Evolutionary conservation across 2,113 vertebrate genomes (phyloP), one percentile per base, ranked within the genome.

Genomic region (Forbesichthys papilliferus): DNA sequence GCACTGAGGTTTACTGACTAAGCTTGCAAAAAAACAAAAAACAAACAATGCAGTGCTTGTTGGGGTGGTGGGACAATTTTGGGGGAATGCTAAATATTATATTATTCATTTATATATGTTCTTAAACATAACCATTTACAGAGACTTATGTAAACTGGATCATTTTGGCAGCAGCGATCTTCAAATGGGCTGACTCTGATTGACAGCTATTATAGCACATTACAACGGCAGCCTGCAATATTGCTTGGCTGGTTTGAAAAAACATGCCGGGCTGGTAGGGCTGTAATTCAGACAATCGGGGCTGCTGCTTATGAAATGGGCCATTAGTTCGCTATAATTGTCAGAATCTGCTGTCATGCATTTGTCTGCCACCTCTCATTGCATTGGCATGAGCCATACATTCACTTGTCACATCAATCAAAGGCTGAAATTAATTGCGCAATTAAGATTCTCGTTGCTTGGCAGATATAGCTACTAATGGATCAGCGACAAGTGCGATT

Each of bases 381-480:
- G 78, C 80, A 49, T 83, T 74, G 65, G 14, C 72, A 73, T 42
- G 34, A 73, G 77, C 78, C 81, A 87, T 90, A 88, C 88, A 92
- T 93, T 87, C 46, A 55, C 76, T 84, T 83, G 92, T 91, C 90
- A 91, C 86, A 91, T 89, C 83, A 87, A 88, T 89, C 88, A 85
- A 77, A 84, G 67, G 67, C 84, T 61, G 12, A 78, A 92, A 92
- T 92, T 91, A 93, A 94, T 93, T 82, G 89, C 14, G 82, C 90
- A 91, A 93, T 94, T 93, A 93, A 91, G 86, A 91, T 85, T 85
- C 84, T 88, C 87, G 86, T 84, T 83, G 89, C 87, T 86, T 91
- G 90, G 89, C 90, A 92, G 90, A 90, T 82, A 88, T 58, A 77
- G 86, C 82, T 81, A 51, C 89, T 93, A 93, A 94, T 92, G 93